These are phyloP conservation scores for Pampusana beccarii DNA, from an alignment of 2,113 vertebrate species.

Conservation along the genomic window DNA sequence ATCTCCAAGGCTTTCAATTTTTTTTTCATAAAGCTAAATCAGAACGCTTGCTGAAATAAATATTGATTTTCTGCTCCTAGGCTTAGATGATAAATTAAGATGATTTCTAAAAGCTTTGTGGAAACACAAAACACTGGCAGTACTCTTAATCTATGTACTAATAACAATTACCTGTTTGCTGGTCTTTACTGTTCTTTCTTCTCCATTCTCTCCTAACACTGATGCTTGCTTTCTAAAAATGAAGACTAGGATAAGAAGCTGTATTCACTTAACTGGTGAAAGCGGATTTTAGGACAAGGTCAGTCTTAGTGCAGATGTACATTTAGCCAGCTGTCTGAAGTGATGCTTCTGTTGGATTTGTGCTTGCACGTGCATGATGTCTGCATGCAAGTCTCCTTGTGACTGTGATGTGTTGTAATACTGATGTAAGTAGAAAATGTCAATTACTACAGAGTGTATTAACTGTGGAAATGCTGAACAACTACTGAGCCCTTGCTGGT, in stretches of 20 bases:
- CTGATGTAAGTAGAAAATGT: neutral
- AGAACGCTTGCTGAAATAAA: neutral
- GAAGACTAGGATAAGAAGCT: slow-evolving; percentile 80
- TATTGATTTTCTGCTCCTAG: neutral
- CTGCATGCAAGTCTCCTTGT: slow-evolving; percentile 42
- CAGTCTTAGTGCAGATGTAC: slow-evolving; percentile 60
- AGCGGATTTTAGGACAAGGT: slow-evolving; percentile 78
- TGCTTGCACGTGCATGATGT: slow-evolving; percentile 68
- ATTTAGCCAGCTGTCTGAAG: slow-evolving; percentile 67
- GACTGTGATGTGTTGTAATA: neutral
- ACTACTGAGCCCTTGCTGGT: neutral
- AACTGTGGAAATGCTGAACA: neutral
- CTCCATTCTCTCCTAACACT: slow-evolving; percentile 73
- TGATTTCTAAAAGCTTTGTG: slow-evolving; percentile 28
- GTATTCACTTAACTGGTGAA: slow-evolving; percentile 74
- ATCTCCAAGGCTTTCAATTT: neutral
- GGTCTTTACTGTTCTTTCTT: slow-evolving; percentile 66
- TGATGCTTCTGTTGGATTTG: slow-evolving; percentile 67
- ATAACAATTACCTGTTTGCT: slow-evolving; percentile 58
- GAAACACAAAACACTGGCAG: slow-evolving; percentile 38
- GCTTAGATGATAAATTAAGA: neutral
- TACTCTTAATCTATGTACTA: slow-evolving; percentile 28
- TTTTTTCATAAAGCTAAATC: neutral
- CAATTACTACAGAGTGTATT: neutral
- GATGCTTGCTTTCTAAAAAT: slow-evolving; percentile 79